Percentiles rank a stretch among this genome's conserved stretches.
phyloP scores from a whole-genome alignment of 2,113 vertebrate genomes.

The Litocranius walleri region DNA sequence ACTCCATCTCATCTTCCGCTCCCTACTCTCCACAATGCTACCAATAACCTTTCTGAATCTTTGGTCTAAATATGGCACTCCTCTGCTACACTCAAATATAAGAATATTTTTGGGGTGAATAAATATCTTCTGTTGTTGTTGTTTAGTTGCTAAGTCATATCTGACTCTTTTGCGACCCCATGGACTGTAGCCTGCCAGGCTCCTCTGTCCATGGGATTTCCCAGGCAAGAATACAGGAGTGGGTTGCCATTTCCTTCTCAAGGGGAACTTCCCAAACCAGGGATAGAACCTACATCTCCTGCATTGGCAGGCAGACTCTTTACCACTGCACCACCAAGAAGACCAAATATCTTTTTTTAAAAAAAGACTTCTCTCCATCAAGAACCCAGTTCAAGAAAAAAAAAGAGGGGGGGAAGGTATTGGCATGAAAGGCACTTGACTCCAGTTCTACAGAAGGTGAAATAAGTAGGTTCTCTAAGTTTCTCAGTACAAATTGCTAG shows the following conservation, averaged over 20 bases:
- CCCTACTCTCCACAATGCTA: neutral
- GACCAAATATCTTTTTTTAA: neutral
- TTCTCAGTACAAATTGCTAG: neutral
- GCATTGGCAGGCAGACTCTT: neutral
- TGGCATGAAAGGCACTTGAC: neutral
- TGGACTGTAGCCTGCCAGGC: neutral
- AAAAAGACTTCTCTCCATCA: neutral
- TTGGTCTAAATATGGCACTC: neutral
- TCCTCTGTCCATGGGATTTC: neutral
- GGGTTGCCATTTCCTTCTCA: neutral
- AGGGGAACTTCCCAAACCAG: neutral
- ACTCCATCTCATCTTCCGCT: neutral
- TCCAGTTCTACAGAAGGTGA: neutral
- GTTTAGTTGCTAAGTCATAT: neutral
- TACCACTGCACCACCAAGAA: neutral
- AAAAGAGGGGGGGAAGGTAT: rapidly evolving
- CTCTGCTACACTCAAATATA: neutral
- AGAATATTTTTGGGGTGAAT: neutral
- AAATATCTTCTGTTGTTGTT: neutral
- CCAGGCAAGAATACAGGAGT: neutral
- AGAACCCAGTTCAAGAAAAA: neutral
- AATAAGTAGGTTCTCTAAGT: neutral
- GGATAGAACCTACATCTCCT: neutral
- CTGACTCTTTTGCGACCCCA: neutral
- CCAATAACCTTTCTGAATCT: neutral